Conservation (phyloP, 2,113 vertebrate species). For the Meriones unguiculatus region DNA sequence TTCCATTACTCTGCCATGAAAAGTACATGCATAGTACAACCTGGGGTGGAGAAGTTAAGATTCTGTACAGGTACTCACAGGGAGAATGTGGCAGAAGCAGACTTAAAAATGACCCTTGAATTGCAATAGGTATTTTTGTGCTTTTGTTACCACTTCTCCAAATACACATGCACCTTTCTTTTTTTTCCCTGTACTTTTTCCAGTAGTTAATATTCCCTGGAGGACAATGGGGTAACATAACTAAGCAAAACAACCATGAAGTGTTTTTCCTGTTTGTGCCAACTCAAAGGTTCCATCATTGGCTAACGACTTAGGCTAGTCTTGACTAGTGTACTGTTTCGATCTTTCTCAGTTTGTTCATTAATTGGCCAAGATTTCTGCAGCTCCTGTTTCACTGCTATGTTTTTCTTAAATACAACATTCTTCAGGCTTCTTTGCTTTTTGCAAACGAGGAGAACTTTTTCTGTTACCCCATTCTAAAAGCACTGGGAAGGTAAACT, state of each 20-base stretch:
- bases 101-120: neutral
- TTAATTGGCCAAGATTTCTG: slow-evolving; percentile 14
- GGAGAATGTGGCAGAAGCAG: slow-evolving; percentile 3
- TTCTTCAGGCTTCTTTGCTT: slow-evolving; percentile 47
- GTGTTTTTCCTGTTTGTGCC: slow-evolving; percentile 23
- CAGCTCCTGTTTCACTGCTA: neutral
- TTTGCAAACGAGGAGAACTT: slow-evolving; percentile 60
- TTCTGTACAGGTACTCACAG: neutral
- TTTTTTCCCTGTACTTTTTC: slow-evolving; percentile 24
- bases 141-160: neutral
- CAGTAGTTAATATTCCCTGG: neutral
- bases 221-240: slow-evolving; percentile 38
- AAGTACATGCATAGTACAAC: neutral
- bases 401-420: slow-evolving; percentile 33
- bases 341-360: neutral
- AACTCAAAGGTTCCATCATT: slow-evolving; percentile 23
- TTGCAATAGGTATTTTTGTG: neutral
- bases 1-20: neutral
- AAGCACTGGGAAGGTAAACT: slow-evolving; percentile 77
- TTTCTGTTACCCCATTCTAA: slow-evolving; percentile 61
- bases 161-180: neutral
- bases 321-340: neutral
- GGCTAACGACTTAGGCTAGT: slow-evolving; percentile 14
- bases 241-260: slow-evolving; percentile 16
- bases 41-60: neutral